A percentile compares a stretch with the other conserved stretches of the same genome.
Evolutionary conservation across 2,797 vertebrate species (phyloP).

Genomic region (Tympanoctomys barrerae): DNA sequence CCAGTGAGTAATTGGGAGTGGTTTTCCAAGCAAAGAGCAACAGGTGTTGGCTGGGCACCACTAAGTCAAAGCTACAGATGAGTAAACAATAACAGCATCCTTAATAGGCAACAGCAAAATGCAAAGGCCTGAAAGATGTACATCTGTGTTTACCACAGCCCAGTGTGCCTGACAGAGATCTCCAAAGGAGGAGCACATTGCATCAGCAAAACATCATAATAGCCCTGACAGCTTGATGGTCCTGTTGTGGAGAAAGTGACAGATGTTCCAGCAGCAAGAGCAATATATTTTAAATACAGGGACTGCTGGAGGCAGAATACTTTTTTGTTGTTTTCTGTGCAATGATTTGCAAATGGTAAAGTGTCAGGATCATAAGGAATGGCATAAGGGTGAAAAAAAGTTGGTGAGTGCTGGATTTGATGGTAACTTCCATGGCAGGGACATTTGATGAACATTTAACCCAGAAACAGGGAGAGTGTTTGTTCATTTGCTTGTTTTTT

Average conservation of each 20-base stretch:
- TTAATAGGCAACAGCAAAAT: constrained; percentile 36
- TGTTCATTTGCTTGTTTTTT: neutral
- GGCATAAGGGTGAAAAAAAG: neutral
- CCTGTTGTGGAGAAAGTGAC: constrained; percentile 80
- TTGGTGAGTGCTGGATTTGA: neutral
- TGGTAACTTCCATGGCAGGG: constrained; percentile 53
- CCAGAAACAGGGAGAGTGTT: neutral
- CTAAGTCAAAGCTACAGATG: constrained; percentile 62
- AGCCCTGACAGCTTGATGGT: constrained; percentile 83
- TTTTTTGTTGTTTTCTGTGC: constrained; percentile 21
- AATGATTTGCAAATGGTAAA: constrained; percentile 72
- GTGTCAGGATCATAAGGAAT: constrained; percentile 54
- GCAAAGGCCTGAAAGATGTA: constrained; percentile 77
- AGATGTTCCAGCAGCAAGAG: constrained; percentile 79
- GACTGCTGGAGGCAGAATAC: constrained; percentile 13
- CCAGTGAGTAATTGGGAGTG: neutral
- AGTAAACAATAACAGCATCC: constrained; percentile 66
- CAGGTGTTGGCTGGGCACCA: neutral
- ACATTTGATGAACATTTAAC: constrained; percentile 48
- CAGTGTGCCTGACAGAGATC: constrained; percentile 79
- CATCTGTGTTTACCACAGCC: constrained; percentile 81
- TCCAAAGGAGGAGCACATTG: constrained; percentile 78
- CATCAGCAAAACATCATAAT: constrained; percentile 65
- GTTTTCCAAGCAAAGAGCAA: constrained; percentile 36
- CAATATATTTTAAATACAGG: constrained; percentile 76